Evolutionary conservation across 2,797 vertebrate genomes (phyloP).

Genomic region (Spondyliosoma cantharus): DNA sequence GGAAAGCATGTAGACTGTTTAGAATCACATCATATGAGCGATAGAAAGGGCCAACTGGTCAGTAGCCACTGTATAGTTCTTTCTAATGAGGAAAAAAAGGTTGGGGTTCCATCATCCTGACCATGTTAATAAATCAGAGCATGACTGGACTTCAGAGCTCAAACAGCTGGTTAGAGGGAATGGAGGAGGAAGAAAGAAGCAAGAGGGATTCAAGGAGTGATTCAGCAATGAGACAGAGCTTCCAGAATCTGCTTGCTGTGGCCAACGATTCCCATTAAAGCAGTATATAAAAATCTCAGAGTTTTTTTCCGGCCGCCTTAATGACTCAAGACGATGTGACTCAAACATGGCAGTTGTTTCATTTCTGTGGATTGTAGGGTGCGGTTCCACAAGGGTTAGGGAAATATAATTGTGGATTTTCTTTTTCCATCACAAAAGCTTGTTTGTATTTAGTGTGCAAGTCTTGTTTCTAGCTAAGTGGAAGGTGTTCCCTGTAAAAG

Average conservation of each 20-base stretch:
- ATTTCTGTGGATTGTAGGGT: constrained; percentile 5
- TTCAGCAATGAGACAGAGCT: constrained; percentile 5
- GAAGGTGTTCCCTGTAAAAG: neutral
- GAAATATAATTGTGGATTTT: neutral
- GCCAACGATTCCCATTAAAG: constrained; percentile 9
- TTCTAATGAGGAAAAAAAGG: constrained; percentile 34
- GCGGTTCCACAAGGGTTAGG: neutral
- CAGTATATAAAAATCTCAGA: neutral
- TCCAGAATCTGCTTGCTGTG: neutral
- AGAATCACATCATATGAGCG: neutral
- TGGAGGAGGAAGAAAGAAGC: neutral
- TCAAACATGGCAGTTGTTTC: neutral
- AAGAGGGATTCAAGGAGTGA: neutral
- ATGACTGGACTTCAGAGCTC: neutral
- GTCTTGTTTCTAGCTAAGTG: neutral
- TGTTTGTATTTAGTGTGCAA: neutral
- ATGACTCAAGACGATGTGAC: constrained; percentile 14
- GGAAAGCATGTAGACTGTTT: neutral
- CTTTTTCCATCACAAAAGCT: neutral
- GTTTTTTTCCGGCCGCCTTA: constrained; percentile 7
- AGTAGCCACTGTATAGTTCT: neutral
- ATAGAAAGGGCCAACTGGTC: neutral
- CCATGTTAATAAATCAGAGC: neutral
- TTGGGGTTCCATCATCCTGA: neutral
- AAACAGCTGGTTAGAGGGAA: neutral